These are phyloP conservation scores for Meandrina meandrites DNA, from an alignment of 92 coral and sea anemone genomes.

Conservation along the genomic window DNA sequence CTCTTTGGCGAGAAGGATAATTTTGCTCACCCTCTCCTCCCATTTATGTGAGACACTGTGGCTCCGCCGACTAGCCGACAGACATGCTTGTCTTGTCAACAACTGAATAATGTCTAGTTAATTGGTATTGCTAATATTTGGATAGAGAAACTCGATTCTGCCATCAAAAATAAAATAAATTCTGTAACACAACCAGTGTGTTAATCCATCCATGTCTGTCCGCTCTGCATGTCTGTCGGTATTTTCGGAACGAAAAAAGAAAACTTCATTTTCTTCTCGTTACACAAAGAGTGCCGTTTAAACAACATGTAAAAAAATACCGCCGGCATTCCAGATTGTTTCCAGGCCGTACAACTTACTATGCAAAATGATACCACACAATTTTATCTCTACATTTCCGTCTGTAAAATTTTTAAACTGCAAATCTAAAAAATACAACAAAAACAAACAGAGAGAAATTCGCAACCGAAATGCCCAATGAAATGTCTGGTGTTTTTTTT, in stretches of 20 bases:
- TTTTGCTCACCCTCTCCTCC: not conserved
- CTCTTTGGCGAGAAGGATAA: too few species aligned
- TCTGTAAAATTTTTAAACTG: not conserved
- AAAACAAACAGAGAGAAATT: not conserved
- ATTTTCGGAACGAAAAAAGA: not conserved
- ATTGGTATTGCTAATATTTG: not conserved
- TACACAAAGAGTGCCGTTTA: conserved; percentile 24
- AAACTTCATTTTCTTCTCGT: not conserved
- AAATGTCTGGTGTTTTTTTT: not conserved
- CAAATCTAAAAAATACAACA: not conserved
- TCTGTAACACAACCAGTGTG: not conserved
- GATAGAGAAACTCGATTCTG: conserved; percentile 3
- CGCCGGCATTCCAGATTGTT: not conserved
- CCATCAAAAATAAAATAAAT: not conserved
- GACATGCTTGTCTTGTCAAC: not conserved
- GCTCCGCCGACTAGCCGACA: not conserved
- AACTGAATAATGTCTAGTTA: not conserved
- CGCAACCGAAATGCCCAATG: not conserved
- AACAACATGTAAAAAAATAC: not conserved
- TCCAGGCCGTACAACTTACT: not conserved
- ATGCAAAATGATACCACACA: not conserved
- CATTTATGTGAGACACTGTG: not conserved
- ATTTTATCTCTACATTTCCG: not conserved
- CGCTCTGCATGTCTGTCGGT: conserved; percentile 3
- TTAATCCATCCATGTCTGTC: not conserved